A percentile compares a stretch with the other conserved stretches of the same genome.
Evolutionary conservation across 2,113 vertebrate species (phyloP).

Genomic region (Casuarius casuarius): DNA sequence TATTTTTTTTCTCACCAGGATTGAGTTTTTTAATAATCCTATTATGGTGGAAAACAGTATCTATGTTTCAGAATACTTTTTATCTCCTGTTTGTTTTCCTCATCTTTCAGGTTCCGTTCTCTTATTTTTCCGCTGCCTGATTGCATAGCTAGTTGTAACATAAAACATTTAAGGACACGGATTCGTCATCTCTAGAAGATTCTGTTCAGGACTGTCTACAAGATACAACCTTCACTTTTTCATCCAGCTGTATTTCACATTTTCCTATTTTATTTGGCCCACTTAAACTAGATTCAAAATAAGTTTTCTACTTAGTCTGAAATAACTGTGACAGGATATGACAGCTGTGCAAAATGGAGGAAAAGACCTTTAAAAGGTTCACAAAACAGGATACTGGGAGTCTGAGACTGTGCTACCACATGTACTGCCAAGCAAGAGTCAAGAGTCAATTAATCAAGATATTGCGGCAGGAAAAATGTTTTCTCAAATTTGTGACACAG

Average conservation of each 20-base stretch:
- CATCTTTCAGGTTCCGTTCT: slow-evolving; percentile 20
- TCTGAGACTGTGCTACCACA: not conserved
- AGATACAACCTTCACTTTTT: slow-evolving; percentile 16
- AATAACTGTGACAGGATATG: not conserved
- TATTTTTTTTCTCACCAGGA: not conserved
- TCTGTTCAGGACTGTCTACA: not conserved
- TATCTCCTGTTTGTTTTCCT: not conserved
- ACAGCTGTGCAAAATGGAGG: slow-evolving; percentile 12
- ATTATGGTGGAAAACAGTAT: not conserved
- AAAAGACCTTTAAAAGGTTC: not conserved
- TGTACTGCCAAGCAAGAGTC: not conserved
- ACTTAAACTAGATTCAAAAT: slow-evolving; percentile 18
- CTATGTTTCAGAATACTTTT: slow-evolving; percentile 11
- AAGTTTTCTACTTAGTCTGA: not conserved
- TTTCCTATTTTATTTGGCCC: not conserved
- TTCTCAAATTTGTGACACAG: not conserved
- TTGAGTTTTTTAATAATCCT: not conserved
- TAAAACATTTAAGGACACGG: slow-evolving; percentile 14
- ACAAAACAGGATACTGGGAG: not conserved
- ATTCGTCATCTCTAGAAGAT: slow-evolving; percentile 39
- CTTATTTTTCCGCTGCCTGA: slow-evolving; percentile 39
- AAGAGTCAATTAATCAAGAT: not conserved
- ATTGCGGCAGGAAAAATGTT: not conserved
- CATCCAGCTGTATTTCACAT: not conserved
- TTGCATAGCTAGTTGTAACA: slow-evolving; percentile 37